phyloP scores from a whole-genome alignment of 2,888 invertebrate species.

The Isotomurus palustris region DNA sequence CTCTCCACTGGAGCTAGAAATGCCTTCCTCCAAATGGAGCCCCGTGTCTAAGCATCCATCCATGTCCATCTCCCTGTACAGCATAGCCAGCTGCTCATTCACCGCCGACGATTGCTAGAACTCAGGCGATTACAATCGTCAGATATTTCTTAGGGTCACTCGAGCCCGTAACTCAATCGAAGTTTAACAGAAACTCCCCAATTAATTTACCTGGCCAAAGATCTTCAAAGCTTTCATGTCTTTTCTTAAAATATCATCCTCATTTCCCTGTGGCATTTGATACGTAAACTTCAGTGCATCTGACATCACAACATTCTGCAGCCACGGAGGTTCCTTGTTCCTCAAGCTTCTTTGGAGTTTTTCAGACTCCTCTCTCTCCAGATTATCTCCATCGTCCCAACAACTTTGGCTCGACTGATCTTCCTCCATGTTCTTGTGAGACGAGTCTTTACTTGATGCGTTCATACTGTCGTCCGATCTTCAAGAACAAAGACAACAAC shows the following conservation, averaged over 20 bases:
- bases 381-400: not conserved
- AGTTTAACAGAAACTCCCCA: not conserved
- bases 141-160: not conserved
- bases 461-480: constrained; percentile 48
- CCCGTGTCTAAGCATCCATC: constrained; percentile 57
- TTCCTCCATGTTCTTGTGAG: not conserved
- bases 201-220: constrained; percentile 55
- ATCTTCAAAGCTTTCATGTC: constrained; percentile 59
- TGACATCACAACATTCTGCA: constrained; percentile 62
- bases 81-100: constrained; percentile 66
- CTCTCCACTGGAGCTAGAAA: constrained; percentile 51
- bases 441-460: constrained; percentile 14
- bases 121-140: not conserved
- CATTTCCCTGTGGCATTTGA: constrained; percentile 57
- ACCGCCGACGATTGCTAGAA: constrained; percentile 60
- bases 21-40: constrained; percentile 61
- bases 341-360: not conserved
- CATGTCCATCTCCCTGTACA: constrained; percentile 65
- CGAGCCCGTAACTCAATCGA: not conserved
- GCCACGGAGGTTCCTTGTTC: constrained; percentile 59
- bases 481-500: no score
- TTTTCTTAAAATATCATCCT: constrained; percentile 60
- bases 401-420: constrained; percentile 8
- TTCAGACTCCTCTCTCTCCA: not conserved
- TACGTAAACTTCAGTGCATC: constrained; percentile 67